These are phyloP conservation scores for Ptychoptera contaminata DNA, from an alignment of 2,888 invertebrate species.

Conservation along the genomic window DNA sequence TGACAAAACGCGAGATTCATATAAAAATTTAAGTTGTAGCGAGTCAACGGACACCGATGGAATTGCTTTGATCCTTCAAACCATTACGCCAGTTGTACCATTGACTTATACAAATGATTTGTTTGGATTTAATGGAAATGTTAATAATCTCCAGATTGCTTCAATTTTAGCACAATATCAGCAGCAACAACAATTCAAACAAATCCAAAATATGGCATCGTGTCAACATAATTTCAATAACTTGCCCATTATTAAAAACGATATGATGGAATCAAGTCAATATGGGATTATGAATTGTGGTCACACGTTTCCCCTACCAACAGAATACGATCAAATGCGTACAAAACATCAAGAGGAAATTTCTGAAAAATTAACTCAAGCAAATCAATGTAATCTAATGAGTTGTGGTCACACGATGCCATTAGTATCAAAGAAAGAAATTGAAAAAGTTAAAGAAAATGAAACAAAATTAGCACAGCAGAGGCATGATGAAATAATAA, in stretches of 20 bases:
- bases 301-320: background rate
- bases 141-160: constrained; percentile 29
- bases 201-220: too few species aligned
- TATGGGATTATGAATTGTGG: too few species aligned
- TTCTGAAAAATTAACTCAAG: too few species aligned
- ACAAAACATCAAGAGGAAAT: background rate
- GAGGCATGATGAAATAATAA: too few species aligned
- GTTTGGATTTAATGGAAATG: constrained; percentile 25
- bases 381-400: too few species aligned
- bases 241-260: too few species aligned
- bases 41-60: constrained; percentile 18
- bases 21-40: background rate
- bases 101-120: constrained; percentile 27
- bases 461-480: too few species aligned
- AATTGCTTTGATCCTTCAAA: constrained; percentile 28
- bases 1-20: background rate
- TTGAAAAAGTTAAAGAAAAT: too few species aligned
- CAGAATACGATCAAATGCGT: background rate
- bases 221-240: too few species aligned
- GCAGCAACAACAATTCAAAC: constrained; percentile 11
- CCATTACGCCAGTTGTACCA: constrained; percentile 21
- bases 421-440: too few species aligned
- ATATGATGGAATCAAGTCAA: too few species aligned
- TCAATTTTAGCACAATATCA: constrained; percentile 27
- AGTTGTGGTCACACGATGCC: too few species aligned